A percentile compares a stretch with the other conserved stretches of the same genome.
These are phyloP conservation scores for Subanguina moxae DNA, from an alignment of 1,140 invertebrate genomes.

Conservation along the genomic window DNA sequence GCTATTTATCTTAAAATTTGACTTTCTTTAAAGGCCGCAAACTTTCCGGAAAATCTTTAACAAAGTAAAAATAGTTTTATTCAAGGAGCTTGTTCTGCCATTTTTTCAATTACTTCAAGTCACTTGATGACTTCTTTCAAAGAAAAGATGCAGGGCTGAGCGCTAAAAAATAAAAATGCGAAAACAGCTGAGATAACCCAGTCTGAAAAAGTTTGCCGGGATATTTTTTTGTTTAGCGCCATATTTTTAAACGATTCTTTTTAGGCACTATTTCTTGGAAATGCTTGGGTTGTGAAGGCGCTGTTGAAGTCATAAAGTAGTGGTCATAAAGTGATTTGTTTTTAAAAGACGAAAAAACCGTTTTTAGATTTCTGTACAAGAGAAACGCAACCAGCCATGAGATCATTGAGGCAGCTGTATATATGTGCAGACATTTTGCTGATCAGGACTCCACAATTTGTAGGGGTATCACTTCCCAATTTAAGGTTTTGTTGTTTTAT, in stretches of 20 bases:
- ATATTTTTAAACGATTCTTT: not conserved
- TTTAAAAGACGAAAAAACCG: not conserved
- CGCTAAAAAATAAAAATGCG: too few species aligned
- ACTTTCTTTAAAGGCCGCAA: too few species aligned
- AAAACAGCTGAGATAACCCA: too few species aligned
- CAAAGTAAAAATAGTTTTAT: too few species aligned
- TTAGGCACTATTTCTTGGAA: conserved; percentile 7
- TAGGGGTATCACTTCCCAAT: conserved; percentile 45
- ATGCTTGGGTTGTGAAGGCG: conserved; percentile 2
- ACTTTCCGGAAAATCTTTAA: too few species aligned
- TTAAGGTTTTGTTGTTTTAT: conserved; percentile 25
- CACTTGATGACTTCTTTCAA: too few species aligned
- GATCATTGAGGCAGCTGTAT: conserved; percentile 33
- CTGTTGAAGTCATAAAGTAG: conserved; percentile 13
- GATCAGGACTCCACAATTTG: conserved; percentile 36
- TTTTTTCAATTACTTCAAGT: too few species aligned
- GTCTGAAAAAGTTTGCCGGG: too few species aligned
- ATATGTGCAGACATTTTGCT: conserved; percentile 42
- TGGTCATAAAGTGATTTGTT: not conserved
- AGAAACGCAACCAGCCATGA: conserved; percentile 31
- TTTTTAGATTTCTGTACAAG: conserved; percentile 1
- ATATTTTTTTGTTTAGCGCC: too few species aligned
- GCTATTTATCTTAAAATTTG: too few species aligned
- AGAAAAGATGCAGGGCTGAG: too few species aligned
- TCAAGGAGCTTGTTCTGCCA: too few species aligned